Evolutionary conservation across 2,797 vertebrate genomes (phyloP).

Genomic region (Diplodus puntazzo): DNA sequence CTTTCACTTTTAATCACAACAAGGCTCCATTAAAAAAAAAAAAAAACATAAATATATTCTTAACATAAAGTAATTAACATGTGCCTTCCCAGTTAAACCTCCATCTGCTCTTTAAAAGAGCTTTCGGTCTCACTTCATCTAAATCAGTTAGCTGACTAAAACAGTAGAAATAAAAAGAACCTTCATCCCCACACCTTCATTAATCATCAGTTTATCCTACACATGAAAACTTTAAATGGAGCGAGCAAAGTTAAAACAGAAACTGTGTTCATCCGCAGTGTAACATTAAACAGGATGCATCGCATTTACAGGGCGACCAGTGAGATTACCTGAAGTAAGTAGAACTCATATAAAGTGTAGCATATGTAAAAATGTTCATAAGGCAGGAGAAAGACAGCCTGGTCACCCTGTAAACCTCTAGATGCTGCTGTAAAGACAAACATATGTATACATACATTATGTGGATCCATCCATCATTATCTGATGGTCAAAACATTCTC

Average conservation of each 20-base stretch:
- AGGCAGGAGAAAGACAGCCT: background rate
- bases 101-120: conserved; percentile 47
- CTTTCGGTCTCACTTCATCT: conserved; percentile 46
- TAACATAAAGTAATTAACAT: conserved; percentile 44
- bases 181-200: conserved; percentile 72
- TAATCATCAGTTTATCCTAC: conserved; percentile 35
- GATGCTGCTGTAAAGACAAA: conserved; percentile 19
- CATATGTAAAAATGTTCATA: background rate
- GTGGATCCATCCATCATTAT: conserved; percentile 19
- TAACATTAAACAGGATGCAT: conserved; percentile 23
- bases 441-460: conserved; percentile 8
- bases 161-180: conserved; percentile 27
- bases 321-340: background rate
- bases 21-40: background rate
- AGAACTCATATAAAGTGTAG: conserved; percentile 2
- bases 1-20: conserved; percentile 16
- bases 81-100: conserved; percentile 15
- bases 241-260: conserved; percentile 11
- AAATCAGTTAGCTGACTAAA: conserved; percentile 29
- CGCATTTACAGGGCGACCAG: background rate
- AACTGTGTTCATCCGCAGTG: conserved; percentile 18
- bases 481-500: conserved; percentile 37
- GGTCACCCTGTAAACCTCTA: background rate
- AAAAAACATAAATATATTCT: conserved; percentile 15
- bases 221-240: conserved; percentile 1